Evolutionary conservation across 92 coral and sea anemone species (phyloP), one percentile per base, ranked within the genome.

Genomic region (Isaurus tuberculatus): DNA sequence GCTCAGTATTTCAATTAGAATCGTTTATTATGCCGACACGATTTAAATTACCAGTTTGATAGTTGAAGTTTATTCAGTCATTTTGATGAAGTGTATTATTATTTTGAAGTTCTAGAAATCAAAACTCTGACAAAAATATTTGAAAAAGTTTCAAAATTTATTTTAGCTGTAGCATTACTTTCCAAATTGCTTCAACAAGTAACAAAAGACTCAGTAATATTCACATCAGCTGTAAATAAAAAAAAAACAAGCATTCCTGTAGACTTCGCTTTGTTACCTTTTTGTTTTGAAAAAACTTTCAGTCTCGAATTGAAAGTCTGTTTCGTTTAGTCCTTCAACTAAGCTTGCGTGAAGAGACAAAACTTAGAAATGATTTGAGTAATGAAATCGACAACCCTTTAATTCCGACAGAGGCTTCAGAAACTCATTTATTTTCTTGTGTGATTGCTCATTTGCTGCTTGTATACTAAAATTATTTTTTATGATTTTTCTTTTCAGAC

Each of bases 401-500:
- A 32, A 55, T 51, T 75, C 31, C 8, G 55, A 75, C 80, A 48
- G 17, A 17, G 43, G 19, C 19, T 9, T 10, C 53, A 34, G 19
- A 2, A 72, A 23, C 44, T 75, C 29, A 25, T 2, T 23, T 30
- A 13, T 11, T 30, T 25, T 23, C 6, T 26, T 28, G 11, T 0
- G 49, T 23, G 26, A 49, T 77, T 77, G 82, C 82, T 77, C 82
- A 77, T 27, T 77, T 77, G 53, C 67, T 34, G 70, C 70, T 77
- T 55, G 32, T 13, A n/a, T 23, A 26, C 78, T 72, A 44, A 72
- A 26, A 72, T 15, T 27, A 75, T 37, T 33, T 51, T 77, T 82
- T n/a, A n/a, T 1, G 7, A 40, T 2, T 2, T 40, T 89, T 27
- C 68, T 65, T 83, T 66, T 22, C 74, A 96, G 97, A 92, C 98